Base-by-base conservation (phyloP, 2,797 vertebrate species). In the Onychomys arenicola region DNA sequence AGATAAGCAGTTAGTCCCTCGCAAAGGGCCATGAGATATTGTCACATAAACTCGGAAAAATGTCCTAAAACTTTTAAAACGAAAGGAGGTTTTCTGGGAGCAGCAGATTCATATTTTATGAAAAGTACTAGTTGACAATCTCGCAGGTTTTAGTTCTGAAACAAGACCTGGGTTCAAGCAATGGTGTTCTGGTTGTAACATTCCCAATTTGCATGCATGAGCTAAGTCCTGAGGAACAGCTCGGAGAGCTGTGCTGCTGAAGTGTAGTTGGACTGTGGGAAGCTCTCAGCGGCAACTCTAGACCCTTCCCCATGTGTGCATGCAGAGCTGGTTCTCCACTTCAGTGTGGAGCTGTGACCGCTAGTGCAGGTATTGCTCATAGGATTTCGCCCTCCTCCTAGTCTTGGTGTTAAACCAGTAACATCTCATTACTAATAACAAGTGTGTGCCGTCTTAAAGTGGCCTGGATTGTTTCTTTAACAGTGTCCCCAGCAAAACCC, bases 81-180 rank as follows among this genome's bases (percentile, higher is more conserved):
- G 75, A 7, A 67, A 87, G 43, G 27, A 76, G 85, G 5, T 29
- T 88, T 95, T 83, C 87, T 37, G 6, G 34, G 75, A 91, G 92
- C 19, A 88, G 52, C 67, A 73, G 40, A 88, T 52, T 78, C 49
- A 84, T 80, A 40, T 93, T 93, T 91, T 93, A 78, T 63, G 65
- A 83, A 80, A 84, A 94, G 69, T 75, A 61, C 14, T 49, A 27
- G 80, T 21, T 34, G 16, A 29, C 61, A 10, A 57, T 96, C 93
- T 82, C 59, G 78, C 93, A 87, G 73, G 27, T 90, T 77, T 94
- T 91, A 34, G 55, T 75, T 16, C 7, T 92, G 49, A 93, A 85
- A 80, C 16, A 78, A 89, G 83, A 71, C 63, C 49, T 46, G 46
- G 6, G 57, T 67, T 85, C 77, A 89, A 61, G 63, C 61, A 11